Conservation (phyloP, 2,888 invertebrate genomes). For the Conchocele bisecta region DNA sequence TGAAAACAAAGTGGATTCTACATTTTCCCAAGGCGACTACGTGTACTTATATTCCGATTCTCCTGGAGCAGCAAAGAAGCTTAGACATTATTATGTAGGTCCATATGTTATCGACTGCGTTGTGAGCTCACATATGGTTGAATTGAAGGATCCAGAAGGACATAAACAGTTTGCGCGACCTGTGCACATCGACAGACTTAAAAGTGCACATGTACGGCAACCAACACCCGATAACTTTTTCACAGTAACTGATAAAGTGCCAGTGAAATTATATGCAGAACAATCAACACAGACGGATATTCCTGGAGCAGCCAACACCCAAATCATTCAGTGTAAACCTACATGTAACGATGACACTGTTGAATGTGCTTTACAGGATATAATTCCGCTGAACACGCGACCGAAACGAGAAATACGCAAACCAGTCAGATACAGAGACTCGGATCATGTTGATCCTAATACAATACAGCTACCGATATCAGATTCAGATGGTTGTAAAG, state of each 20-base stretch:
- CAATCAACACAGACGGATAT: not conserved
- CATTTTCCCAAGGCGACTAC: conserved; percentile 18
- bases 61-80: conserved; percentile 16
- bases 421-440: too few relatives aligned
- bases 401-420: too few relatives aligned
- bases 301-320: too few relatives aligned
- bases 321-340: too few relatives aligned
- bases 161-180: conserved; percentile 12
- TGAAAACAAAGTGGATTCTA: conserved; percentile 1
- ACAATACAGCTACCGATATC: too few relatives aligned
- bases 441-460: too few relatives aligned
- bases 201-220: conserved; percentile 26
- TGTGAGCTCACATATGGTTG: conserved; percentile 15
- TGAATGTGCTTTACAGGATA: too few relatives aligned
- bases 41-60: conserved; percentile 14
- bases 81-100: conserved; percentile 11
- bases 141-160: not conserved
- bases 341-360: too few relatives aligned
- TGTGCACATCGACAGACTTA: conserved; percentile 35
- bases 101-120: conserved; percentile 15
- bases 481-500: too few relatives aligned
- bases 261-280: not conserved
- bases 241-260: not conserved
- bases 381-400: too few relatives aligned
- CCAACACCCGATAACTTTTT: conserved; percentile 15